Base-by-base conservation (phyloP, 2,797 vertebrate genomes). In the Squalus acanthias region DNA sequence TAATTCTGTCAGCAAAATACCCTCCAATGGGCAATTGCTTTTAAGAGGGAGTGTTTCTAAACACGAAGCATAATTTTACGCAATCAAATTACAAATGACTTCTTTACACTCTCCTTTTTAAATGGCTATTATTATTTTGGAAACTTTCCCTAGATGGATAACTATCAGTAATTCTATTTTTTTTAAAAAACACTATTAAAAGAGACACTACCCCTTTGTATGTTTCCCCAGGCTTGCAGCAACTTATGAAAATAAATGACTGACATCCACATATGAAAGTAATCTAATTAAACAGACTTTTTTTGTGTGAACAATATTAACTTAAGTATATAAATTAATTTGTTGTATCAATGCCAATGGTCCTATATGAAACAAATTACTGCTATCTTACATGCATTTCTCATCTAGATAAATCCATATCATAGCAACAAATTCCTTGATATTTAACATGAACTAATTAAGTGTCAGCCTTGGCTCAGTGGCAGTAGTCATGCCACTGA, bases 1-100 rank as follows among this genome's bases (percentile, higher is more conserved):
- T 93, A 93, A 93, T 93, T 93, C 91, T 93, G 65, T 93, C 91
- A 93, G 63, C 65, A 69, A 93, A 93, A 69, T 69, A 26, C 63
- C 24, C n/a, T 93, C 91, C n/a, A 69, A 93, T 93, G 63, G 63
- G 17, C 91, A 69, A 93, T 93, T 67, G 91, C 17, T 69, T 93
- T 93, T 46, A 39, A n/a, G n/a, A 69, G 82, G 82, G 65, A 93
- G 20, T 67, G 63, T 69, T 93, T 65, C 91, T 22, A 69, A 46
- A 93, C 91, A 93, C 8, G 22, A 93, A 46, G n/a, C 91, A 22
- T 93, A 39, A 93, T 67, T 93, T 93, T 69, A 93, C 65, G 26
- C 63, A 93, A 93, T 46, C 22, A 93, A 93, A 69, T 69, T 93
- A 67, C 91, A 20, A 69, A 93, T 93, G 33, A 93, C n/a, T 67